Base-by-base conservation (phyloP, 2,113 vertebrate species). In the Phycodurus eques region DNA sequence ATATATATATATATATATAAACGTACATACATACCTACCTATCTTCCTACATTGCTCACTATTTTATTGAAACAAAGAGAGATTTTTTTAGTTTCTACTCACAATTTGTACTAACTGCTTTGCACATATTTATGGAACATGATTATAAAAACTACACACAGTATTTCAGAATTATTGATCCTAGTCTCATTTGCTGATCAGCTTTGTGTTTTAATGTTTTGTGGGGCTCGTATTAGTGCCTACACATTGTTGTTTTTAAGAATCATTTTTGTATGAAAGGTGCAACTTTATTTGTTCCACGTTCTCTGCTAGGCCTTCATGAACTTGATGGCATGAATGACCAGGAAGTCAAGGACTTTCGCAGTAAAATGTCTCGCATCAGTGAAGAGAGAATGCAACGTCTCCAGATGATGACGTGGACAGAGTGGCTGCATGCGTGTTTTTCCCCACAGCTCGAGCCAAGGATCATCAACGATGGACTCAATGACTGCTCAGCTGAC, bases 321-420 rank as follows among this genome's bases (percentile, higher is more conserved):
- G 98, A 99, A 76, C 95, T 99, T 0, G 96, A 98, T 72, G 94
- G 92, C 67, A 93, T 99, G 35, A 92, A 95, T 70, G 95, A 98
- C 89, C 95, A 97, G 79, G 96, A 99, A 84, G 95, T 98, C 81
- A 98, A 96, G 59, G 98, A 99, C 86, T 99, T 99, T 85, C 93
- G 98, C 75, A 76, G 90, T 73, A 99, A 98, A 90, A 98, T 96
- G 96, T 90, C 94, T 33, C 93, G 91, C 42, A 90, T 96, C 77
- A 98, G 95, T 17, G 97, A 99, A 72, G 96, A 96, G 33, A 95
- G 93, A 83, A 95, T 97, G 88, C 95, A 95, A 44, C 93, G 88
- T 0, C 91, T 96, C 49, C 93, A 96, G 80, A 92, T 94, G 80
- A 93, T 98, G 76, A 94, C 94, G 1, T 96, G 93, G 92, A 90